Conservation (phyloP, 2,113 vertebrate genomes). For the Sylvietta virens region DNA sequence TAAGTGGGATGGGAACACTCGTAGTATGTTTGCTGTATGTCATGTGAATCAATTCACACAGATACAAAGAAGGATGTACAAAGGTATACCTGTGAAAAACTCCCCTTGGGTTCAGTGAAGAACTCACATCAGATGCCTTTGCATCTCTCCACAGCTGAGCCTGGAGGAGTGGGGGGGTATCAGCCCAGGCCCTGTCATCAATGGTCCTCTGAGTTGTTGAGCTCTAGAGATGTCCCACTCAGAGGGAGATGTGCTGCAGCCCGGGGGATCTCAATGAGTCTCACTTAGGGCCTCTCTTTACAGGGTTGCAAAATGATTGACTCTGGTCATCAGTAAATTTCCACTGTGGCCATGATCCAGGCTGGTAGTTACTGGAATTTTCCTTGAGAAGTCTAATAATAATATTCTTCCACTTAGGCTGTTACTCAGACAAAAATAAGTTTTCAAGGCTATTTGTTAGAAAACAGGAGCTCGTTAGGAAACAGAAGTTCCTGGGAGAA, state of each 20-base stretch:
- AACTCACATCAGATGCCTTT: not conserved
- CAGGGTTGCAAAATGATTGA: not conserved
- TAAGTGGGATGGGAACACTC: not conserved
- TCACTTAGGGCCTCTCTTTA: not conserved
- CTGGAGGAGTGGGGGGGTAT: not conserved
- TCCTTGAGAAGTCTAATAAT: not conserved
- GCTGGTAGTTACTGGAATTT: not conserved
- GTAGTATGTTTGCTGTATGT: fast-evolving
- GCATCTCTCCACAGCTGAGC: not conserved
- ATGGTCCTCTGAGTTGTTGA: not conserved
- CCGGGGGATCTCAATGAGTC: not conserved
- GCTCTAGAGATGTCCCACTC: not conserved
- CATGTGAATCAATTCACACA: not conserved
- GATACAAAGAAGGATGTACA: not conserved
- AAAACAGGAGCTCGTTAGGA: not conserved
- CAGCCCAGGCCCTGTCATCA: not conserved
- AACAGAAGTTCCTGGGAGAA: not conserved
- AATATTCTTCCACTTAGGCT: not conserved
- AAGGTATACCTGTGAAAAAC: not conserved
- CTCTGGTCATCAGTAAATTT: not conserved
- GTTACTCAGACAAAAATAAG: not conserved
- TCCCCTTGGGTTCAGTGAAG: not conserved
- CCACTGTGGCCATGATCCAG: not conserved
- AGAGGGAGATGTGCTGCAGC: not conserved
- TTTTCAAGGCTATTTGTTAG: not conserved